Evolutionary conservation across 2,797 vertebrate genomes (phyloP).

Genomic region (Acanthopagrus latus): DNA sequence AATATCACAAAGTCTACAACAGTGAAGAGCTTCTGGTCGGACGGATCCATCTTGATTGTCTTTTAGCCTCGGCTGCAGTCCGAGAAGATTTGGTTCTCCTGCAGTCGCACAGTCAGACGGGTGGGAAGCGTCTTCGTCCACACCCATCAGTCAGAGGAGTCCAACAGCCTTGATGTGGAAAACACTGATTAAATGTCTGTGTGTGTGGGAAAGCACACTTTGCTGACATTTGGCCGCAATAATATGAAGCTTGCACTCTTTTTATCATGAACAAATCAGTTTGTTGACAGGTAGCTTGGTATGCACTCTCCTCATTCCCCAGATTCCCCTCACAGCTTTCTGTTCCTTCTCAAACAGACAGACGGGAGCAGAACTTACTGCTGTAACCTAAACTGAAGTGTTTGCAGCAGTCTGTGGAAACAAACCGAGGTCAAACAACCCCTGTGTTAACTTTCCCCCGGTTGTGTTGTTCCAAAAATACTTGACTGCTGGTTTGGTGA

Average conservation of each 20-base stretch:
- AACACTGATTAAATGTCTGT: conserved; percentile 28
- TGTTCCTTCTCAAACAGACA: neutral
- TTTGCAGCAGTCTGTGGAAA: neutral
- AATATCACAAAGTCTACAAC: conserved; percentile 91
- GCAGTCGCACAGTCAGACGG: conserved; percentile 22
- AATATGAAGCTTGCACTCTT: neutral
- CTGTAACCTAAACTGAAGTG: neutral
- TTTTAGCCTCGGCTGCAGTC: conserved; percentile 2
- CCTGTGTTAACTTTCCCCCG: conserved; percentile 48
- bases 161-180: conserved; percentile 40
- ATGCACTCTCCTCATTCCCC: too few relatives aligned
- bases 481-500: conserved; percentile 11
- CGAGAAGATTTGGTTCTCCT: conserved; percentile 27
- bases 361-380: neutral
- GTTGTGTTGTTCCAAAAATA: conserved; percentile 59
- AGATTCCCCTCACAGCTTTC: neutral
- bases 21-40: conserved; percentile 82
- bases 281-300: neutral
- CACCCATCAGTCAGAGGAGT: conserved; percentile 62
- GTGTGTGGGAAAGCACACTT: neutral
- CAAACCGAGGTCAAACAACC: conserved; percentile 31
- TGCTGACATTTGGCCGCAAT: neutral
- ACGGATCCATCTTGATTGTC: conserved; percentile 70
- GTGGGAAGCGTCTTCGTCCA: conserved; percentile 11
- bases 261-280: neutral